Evolutionary conservation across 1,140 invertebrate species (phyloP).

Genomic region (Sarcophaga bullata): DNA sequence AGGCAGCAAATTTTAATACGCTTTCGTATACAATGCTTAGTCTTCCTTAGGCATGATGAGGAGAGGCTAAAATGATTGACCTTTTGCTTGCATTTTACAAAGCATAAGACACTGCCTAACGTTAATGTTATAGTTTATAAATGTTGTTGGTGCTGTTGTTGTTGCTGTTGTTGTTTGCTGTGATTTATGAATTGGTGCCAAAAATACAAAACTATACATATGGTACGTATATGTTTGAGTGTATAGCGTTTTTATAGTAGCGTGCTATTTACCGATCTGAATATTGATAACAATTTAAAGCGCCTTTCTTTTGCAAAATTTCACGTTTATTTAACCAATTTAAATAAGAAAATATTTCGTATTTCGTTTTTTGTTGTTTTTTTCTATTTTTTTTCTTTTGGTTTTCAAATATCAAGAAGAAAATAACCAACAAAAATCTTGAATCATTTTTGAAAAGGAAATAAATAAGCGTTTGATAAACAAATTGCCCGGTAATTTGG

Average conservation of each 20-base stretch:
- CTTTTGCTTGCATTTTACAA: neutral
- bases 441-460: neutral
- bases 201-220: neutral
- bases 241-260: too few species aligned
- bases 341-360: neutral
- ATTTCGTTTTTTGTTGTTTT: too few species aligned
- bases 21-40: too few species aligned
- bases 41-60: too few species aligned
- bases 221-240: too few species aligned
- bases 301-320: neutral
- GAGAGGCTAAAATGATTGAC: neutral
- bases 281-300: too few species aligned
- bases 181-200: conserved; percentile 13
- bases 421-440: neutral
- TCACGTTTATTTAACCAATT: conserved; percentile 21
- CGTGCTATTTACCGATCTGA: neutral
- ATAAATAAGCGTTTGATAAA: conserved; percentile 18
- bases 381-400: too few species aligned
- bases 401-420: too few species aligned
- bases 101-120: neutral
- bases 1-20: too few species aligned
- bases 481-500: neutral
- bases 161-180: neutral
- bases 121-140: neutral
- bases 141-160: neutral